Evolutionary conservation across 64 coral and sea anemone species (phyloP).

Genomic region (Porites australiensis): DNA sequence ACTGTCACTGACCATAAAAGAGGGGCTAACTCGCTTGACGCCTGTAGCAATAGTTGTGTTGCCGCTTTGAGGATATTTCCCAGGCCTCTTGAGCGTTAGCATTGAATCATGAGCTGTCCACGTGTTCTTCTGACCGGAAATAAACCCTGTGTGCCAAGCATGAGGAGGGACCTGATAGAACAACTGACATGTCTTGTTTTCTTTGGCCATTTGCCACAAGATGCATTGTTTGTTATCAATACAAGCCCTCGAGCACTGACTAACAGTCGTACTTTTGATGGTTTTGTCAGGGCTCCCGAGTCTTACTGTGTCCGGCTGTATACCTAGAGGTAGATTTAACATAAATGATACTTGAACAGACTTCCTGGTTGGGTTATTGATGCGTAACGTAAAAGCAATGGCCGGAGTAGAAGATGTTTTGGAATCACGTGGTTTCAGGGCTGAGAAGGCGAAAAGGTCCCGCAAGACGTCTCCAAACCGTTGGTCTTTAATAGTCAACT

Average conservation of each 20-base stretch:
- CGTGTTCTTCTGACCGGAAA: conserved; percentile 66
- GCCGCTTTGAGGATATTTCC: conserved; percentile 77
- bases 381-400: conserved; percentile 77
- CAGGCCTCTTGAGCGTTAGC: conserved; percentile 68
- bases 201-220: conserved; percentile 33
- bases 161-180: conserved; percentile 79
- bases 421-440: conserved; percentile 80
- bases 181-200: conserved; percentile 70
- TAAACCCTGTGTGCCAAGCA: conserved; percentile 68
- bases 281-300: background rate
- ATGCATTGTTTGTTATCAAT: conserved; percentile 58
- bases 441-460: conserved; percentile 81
- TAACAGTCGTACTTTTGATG: background rate
- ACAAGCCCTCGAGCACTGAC: conserved; percentile 31
- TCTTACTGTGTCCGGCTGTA: conserved; percentile 81
- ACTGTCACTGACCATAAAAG: conserved; percentile 73
- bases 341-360: conserved; percentile 73
- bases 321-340: conserved; percentile 82
- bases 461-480: conserved; percentile 44
- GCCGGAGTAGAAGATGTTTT: conserved; percentile 78
- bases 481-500: conserved; percentile 49
- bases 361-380: conserved; percentile 67
- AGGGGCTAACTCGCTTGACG: conserved; percentile 4
- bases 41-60: conserved; percentile 66
- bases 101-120: conserved; percentile 61